phyloP scores from a whole-genome alignment of 1,140 invertebrate species.

The Nebria ingens region DNA sequence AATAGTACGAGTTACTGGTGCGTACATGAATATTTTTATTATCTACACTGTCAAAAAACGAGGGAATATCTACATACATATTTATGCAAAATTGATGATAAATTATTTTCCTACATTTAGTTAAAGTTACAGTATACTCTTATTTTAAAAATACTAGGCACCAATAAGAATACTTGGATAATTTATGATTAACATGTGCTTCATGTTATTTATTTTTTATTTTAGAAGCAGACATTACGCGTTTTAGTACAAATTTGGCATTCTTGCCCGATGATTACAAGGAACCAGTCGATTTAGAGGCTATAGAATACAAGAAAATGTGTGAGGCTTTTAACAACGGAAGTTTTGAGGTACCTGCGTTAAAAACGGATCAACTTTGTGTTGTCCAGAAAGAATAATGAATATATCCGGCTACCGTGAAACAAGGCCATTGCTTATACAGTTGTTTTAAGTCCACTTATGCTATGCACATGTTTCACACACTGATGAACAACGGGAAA shows the following conservation, averaged over 20 bases:
- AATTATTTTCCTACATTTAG: not conserved
- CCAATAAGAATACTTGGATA: not conserved
- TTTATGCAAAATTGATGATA: not conserved
- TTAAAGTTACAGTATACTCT: not conserved
- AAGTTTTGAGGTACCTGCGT: too few species aligned
- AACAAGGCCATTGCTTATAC: not conserved
- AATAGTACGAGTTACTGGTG: not conserved
- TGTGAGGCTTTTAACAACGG: not conserved
- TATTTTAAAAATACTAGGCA: not conserved
- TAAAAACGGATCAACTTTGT: too few species aligned
- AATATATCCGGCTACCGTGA: not conserved
- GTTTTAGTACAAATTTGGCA: too few species aligned
- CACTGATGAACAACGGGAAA: not conserved
- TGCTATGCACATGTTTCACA: slow-evolving; percentile 5
- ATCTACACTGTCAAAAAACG: too few species aligned
- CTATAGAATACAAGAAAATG: too few species aligned
- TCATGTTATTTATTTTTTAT: too few species aligned
- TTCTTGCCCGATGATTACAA: too few species aligned
- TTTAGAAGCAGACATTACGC: too few species aligned
- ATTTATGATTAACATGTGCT: too few species aligned
- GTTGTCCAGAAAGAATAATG: too few species aligned
- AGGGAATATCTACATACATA: too few species aligned
- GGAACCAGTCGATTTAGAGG: too few species aligned
- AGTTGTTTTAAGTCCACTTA: not conserved
- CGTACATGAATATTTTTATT: not conserved